Evolutionary conservation across 2,888 invertebrate species (phyloP).

Genomic region (Salpingus planirostris): DNA sequence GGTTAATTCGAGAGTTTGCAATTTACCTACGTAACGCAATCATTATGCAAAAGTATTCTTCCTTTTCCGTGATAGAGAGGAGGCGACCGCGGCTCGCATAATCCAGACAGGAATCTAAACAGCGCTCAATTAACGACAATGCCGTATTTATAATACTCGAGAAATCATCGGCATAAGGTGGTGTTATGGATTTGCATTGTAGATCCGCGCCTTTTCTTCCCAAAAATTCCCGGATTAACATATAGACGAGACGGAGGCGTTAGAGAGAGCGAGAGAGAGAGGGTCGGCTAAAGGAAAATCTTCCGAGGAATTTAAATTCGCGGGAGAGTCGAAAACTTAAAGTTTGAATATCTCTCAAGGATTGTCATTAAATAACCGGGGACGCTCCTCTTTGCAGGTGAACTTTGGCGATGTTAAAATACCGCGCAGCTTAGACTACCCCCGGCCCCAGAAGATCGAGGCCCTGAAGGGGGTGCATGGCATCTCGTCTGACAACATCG

Average conservation of each 20-base stretch:
- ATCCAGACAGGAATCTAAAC: too few relatives aligned
- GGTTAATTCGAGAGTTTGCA: too few relatives aligned
- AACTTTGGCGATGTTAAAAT: constrained; percentile 85
- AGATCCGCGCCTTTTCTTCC: constrained; percentile 18
- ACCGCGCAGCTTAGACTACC: constrained; percentile 68
- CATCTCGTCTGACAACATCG: constrained; percentile 76
- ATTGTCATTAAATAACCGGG: constrained; percentile 2
- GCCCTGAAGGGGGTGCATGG: constrained; percentile 72
- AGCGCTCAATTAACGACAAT: too few relatives aligned
- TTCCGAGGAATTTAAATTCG: constrained; percentile 1
- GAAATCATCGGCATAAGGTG: neutral
- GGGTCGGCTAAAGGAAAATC: too few relatives aligned
- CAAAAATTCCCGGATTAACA: constrained; percentile 16
- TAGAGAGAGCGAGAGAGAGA: too few relatives aligned
- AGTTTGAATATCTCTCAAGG: neutral
- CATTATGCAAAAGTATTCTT: too few relatives aligned
- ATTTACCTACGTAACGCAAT: too few relatives aligned
- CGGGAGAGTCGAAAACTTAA: neutral
- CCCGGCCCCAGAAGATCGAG: constrained; percentile 72
- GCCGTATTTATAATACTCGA: neutral
- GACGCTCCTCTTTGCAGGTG: constrained; percentile 48
- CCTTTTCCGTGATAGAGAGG: too few relatives aligned
- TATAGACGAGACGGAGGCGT: constrained; percentile 11
- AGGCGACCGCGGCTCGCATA: too few relatives aligned
- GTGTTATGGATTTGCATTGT: constrained; percentile 15